Evolutionary conservation across 2,888 invertebrate species (phyloP).

Genomic region (Himalopsyche kuldschensis): DNA sequence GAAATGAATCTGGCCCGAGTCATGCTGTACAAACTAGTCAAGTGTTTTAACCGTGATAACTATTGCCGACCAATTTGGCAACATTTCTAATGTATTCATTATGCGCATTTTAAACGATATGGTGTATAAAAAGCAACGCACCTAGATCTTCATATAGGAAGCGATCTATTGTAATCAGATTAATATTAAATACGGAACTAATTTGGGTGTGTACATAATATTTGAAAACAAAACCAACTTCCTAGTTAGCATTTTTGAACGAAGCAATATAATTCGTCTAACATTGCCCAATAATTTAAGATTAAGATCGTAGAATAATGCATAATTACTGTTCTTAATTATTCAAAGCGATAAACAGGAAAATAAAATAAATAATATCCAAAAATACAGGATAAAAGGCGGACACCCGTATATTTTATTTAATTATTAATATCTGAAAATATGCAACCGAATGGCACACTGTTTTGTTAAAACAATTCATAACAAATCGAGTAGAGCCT

Average conservation of each 20-base stretch:
- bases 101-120: not conserved
- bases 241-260: not conserved
- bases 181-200: not conserved
- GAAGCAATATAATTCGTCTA: not conserved
- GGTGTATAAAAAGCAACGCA: not conserved
- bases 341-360: not conserved
- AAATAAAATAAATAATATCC: not conserved
- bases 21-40: too few species aligned
- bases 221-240: not conserved
- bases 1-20: too few species aligned
- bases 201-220: not conserved
- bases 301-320: not conserved
- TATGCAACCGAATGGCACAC: too few species aligned
- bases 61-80: not conserved
- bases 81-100: not conserved
- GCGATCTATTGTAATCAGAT: not conserved
- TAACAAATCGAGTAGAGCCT: too few species aligned
- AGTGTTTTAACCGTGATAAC: too few species aligned
- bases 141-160: not conserved
- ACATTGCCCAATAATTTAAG: not conserved
- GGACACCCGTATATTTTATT: too few species aligned
- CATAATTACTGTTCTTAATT: not conserved
- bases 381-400: not conserved
- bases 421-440: too few species aligned
- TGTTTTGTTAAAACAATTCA: too few species aligned